Conservation (phyloP, 2,797 vertebrate genomes). For the Pogoniulus pusillus region DNA sequence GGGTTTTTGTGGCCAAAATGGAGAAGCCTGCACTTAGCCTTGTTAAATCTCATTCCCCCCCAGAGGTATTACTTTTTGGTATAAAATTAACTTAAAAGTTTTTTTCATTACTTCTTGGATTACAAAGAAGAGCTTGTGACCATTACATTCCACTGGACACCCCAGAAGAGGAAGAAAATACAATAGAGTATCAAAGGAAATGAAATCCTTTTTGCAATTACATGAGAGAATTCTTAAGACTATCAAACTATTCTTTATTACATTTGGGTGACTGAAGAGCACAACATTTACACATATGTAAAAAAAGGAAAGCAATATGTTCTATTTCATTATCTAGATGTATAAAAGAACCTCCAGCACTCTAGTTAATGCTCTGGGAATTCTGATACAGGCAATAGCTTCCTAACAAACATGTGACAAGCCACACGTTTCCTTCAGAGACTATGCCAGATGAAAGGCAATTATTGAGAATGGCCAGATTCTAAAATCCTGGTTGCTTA, state of each 20-base stretch:
- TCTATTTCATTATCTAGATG: neutral
- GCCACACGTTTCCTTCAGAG: neutral
- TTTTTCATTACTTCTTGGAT: neutral
- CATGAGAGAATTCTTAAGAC: neutral
- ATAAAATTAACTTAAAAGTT: neutral
- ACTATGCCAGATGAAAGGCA: neutral
- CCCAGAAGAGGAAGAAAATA: neutral
- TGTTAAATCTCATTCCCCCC: too few species aligned
- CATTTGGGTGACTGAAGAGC: neutral
- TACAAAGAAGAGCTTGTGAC: neutral
- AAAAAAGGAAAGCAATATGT: neutral
- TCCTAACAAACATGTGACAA: neutral
- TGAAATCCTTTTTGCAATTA: constrained; percentile 13
- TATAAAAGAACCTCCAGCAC: neutral
- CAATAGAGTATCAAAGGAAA: neutral
- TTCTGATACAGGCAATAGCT: neutral
- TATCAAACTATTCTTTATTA: neutral
- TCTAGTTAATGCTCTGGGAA: neutral
- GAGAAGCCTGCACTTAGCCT: too few species aligned
- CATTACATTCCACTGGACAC: neutral
- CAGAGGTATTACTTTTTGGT: neutral
- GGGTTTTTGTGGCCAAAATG: too few species aligned
- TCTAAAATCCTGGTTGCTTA: neutral
- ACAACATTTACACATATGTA: neutral
- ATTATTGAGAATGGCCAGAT: neutral